A percentile compares a stretch with the other conserved stretches of the same genome.
These are phyloP conservation scores for Speoplatyrhinus poulsoni DNA, from an alignment of 2,113 vertebrate species.

Conservation along the genomic window DNA sequence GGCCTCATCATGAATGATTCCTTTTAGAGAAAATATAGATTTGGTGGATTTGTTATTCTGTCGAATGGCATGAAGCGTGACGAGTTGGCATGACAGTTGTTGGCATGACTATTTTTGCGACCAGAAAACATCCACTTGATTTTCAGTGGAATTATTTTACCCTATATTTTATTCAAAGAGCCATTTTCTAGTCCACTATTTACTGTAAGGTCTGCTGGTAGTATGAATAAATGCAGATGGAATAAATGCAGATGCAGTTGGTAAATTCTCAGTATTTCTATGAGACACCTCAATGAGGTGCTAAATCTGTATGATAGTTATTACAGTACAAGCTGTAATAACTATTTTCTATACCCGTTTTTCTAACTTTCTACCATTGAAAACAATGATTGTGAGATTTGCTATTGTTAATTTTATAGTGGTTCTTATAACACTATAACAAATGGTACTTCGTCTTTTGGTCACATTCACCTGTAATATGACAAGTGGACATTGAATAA, in stretches of 20 bases:
- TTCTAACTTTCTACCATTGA: too few species aligned
- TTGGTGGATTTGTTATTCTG: too few species aligned
- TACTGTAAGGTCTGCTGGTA: background rate
- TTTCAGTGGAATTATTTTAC: background rate
- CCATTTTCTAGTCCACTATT: background rate
- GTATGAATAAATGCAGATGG: background rate
- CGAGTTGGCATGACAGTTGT: background rate
- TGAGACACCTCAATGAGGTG: too few species aligned
- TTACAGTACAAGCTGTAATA: background rate
- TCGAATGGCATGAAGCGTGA: too few species aligned
- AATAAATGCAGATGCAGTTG: background rate
- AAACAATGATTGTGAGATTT: too few species aligned
- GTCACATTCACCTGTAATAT: conserved; percentile 42
- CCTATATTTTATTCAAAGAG: background rate
- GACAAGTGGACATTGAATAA: conserved; percentile 2
- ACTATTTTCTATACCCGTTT: too few species aligned
- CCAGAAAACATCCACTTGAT: background rate
- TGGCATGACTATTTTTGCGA: background rate
- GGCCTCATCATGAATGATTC: too few species aligned
- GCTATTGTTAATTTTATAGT: too few species aligned
- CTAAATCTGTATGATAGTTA: too few species aligned
- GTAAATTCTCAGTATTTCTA: too few species aligned
- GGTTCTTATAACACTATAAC: too few species aligned
- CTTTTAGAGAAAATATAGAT: too few species aligned
- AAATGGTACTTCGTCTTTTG: conserved; percentile 37